Evolutionary conservation across 2,113 vertebrate species (phyloP).

Genomic region (Lycaon pictus): DNA sequence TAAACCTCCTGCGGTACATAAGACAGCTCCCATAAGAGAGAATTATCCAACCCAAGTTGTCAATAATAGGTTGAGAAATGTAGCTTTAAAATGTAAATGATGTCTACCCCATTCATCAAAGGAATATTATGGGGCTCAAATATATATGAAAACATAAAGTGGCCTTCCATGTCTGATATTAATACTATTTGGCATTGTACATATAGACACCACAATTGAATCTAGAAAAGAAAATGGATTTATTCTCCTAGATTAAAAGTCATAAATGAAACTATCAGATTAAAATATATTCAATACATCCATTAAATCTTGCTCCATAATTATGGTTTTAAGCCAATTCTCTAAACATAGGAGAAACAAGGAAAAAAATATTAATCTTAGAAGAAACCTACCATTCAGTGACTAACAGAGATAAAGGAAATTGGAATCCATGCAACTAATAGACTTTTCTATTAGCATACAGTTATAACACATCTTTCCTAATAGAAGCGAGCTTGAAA

Average conservation of each 20-base stretch:
- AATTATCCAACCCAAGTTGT: not conserved
- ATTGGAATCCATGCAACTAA: conserved; percentile 86
- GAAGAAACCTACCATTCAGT: conserved; percentile 79
- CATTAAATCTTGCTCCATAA: conserved; percentile 63
- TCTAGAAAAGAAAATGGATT: conserved; percentile 1
- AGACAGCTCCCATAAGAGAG: not conserved
- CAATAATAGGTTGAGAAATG: not conserved
- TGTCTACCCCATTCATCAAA: not conserved
- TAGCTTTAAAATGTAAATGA: not conserved
- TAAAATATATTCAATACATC: conserved; percentile 55
- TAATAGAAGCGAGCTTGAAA: conserved; percentile 80
- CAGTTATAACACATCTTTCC: conserved; percentile 73
- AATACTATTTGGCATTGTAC: not conserved
- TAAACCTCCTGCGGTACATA: not conserved
- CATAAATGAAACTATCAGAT: conserved; percentile 61
- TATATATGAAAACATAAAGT: not conserved
- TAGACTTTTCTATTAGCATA: conserved; percentile 85
- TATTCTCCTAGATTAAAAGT: conserved; percentile 51
- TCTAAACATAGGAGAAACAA: conserved; percentile 77
- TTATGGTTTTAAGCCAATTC: conserved; percentile 62
- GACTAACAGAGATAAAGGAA: conserved; percentile 86
- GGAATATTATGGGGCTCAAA: not conserved
- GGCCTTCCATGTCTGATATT: not conserved
- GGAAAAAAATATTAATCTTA: conserved; percentile 79
- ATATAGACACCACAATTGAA: not conserved